phyloP scores from a whole-genome alignment of 1,140 invertebrate genomes.

The Cheumatopsyche charites region DNA sequence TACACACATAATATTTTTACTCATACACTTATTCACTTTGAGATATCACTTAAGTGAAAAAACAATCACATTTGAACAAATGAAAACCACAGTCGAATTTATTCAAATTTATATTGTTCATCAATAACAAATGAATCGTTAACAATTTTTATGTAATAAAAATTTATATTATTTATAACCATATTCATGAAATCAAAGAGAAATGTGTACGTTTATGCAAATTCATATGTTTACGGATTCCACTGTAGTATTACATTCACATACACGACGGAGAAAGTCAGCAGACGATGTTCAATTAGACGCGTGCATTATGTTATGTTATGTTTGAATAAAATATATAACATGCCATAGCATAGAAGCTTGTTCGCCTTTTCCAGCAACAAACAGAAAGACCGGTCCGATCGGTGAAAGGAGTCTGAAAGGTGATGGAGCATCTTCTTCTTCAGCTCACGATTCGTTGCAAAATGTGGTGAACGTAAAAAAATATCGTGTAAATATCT shows the following conservation, averaged over 20 bases:
- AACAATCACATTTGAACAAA: too few species aligned
- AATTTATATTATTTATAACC: too few species aligned
- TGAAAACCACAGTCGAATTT: too few species aligned
- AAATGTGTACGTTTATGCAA: too few species aligned
- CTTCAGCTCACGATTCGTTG: constrained; percentile 13
- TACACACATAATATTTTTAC: too few species aligned
- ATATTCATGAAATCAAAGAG: too few species aligned
- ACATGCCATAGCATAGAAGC: too few species aligned
- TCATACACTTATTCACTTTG: too few species aligned
- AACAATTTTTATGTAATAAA: too few species aligned
- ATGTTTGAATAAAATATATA: not conserved
- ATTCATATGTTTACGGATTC: not conserved
- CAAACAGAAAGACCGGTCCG: not conserved
- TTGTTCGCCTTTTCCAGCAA: not conserved
- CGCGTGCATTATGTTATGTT: not conserved
- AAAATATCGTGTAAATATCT: not conserved
- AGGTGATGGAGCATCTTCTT: not conserved
- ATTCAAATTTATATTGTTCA: too few species aligned
- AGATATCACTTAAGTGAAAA: too few species aligned
- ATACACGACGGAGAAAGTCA: constrained; percentile 7
- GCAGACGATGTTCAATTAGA: constrained; percentile 31
- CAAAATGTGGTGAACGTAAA: not conserved
- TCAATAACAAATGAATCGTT: too few species aligned
- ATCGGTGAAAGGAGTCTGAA: constrained; percentile 23
- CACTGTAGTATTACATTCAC: not conserved